These are phyloP conservation scores for Leptopilina clavipes DNA, from an alignment of 1,140 invertebrate species.

Conservation along the genomic window DNA sequence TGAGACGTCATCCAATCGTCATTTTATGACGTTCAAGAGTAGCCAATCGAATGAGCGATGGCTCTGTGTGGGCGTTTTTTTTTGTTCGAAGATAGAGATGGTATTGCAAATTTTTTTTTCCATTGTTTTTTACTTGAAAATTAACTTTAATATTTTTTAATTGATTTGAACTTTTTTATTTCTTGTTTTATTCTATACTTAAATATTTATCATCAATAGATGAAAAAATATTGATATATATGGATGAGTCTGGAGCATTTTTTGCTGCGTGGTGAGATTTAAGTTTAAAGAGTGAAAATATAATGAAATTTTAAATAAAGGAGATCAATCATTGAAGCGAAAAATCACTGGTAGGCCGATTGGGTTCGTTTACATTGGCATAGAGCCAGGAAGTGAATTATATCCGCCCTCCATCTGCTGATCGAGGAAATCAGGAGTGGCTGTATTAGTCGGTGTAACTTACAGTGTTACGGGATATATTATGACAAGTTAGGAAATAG, in stretches of 20 bases:
- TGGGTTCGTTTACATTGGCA: slow-evolving; percentile 26
- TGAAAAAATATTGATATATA: too few species aligned
- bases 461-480: neutral
- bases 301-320: slow-evolving; percentile 21
- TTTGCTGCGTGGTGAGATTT: neutral
- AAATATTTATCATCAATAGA: too few species aligned
- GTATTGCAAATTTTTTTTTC: too few species aligned
- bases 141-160: too few species aligned
- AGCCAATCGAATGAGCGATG: too few species aligned
- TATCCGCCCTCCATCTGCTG: slow-evolving; percentile 26
- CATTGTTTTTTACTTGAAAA: too few species aligned
- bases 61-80: too few species aligned
- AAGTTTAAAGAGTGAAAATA: neutral
- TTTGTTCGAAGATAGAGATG: too few species aligned
- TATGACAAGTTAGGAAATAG: neutral
- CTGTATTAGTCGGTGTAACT: slow-evolving; percentile 19
- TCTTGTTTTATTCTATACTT: too few species aligned
- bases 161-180: too few species aligned
- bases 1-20: too few species aligned
- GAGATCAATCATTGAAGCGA: slow-evolving; percentile 17
- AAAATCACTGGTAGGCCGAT: slow-evolving; percentile 16
- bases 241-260: neutral
- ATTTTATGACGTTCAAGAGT: too few species aligned
- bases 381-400: slow-evolving; percentile 21
- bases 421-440: slow-evolving; percentile 30